phyloP scores from a whole-genome alignment of 2,888 invertebrate species.

The Ichneumoninae sp. region DNA sequence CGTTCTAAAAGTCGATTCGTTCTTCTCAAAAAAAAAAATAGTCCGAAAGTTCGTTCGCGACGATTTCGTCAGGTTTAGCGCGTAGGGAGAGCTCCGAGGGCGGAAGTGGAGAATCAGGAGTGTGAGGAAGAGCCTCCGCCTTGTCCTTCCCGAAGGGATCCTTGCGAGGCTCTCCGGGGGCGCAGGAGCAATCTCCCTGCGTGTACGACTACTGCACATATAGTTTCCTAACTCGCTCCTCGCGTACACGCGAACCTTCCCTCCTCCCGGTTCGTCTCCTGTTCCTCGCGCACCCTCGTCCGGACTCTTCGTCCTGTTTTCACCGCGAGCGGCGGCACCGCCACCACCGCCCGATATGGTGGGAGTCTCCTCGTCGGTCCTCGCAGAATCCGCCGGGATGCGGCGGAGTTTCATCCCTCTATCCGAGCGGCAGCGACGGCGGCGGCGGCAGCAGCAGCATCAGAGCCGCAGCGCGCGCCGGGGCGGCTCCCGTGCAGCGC shows the following conservation, averaged over 20 bases:
- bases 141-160: conserved; percentile 19
- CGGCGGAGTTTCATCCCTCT: conserved; percentile 76
- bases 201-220: conserved; percentile 62
- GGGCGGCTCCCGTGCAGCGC: conserved; percentile 82
- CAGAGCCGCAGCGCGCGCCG: conserved; percentile 72
- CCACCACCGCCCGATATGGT: conserved; percentile 31
- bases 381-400: conserved; percentile 67
- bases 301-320: conserved; percentile 2
- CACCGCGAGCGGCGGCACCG: conserved; percentile 5
- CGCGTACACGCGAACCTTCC: conserved; percentile 65
- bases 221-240: conserved; percentile 13
- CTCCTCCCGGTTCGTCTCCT: conserved; percentile 52
- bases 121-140: conserved; percentile 15
- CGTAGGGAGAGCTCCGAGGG: neutral
- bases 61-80: neutral
- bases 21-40: neutral
- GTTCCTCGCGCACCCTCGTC: conserved; percentile 45
- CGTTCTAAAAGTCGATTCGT: neutral
- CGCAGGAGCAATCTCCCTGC: conserved; percentile 75
- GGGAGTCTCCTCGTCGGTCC: conserved; percentile 38
- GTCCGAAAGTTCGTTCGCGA: neutral
- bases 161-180: conserved; percentile 66
- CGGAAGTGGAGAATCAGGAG: conserved; percentile 23
- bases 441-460: conserved; percentile 45
- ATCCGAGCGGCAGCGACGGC: conserved; percentile 72